A percentile compares a stretch with the other conserved stretches of the same genome.
Evolutionary conservation across 2,113 vertebrate species (phyloP).

Genomic region (Chionomys nivalis): DNA sequence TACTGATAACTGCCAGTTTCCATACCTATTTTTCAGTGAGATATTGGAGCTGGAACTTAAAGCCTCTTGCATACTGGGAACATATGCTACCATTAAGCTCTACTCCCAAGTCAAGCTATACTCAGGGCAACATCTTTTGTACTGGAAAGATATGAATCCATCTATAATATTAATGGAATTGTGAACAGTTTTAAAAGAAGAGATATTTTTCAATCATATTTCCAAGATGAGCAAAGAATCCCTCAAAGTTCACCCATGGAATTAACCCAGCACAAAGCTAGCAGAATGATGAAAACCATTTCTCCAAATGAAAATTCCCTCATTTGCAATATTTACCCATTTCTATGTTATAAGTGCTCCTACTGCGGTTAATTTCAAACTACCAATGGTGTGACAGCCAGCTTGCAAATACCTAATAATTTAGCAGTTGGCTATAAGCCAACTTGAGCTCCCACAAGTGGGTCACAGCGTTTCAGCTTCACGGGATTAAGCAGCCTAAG

Average conservation of each 20-base stretch:
- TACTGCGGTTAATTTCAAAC: constrained; percentile 17
- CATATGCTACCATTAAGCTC: neutral
- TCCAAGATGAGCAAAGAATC: constrained; percentile 20
- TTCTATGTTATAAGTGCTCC: neutral
- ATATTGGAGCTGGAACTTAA: neutral
- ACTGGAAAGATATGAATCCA: constrained; percentile 10
- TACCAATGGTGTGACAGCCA: constrained; percentile 30
- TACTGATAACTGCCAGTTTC: neutral
- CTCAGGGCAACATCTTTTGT: neutral
- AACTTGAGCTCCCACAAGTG: neutral
- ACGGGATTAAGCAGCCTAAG: neutral
- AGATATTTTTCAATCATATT: neutral
- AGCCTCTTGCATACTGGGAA: neutral
- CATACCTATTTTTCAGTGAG: neutral
- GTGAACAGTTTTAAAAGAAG: constrained; percentile 40
- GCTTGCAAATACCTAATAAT: constrained; percentile 46
- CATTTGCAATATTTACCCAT: constrained; percentile 43
- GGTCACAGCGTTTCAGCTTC: neutral
- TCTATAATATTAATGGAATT: neutral
- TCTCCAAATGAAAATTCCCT: constrained; percentile 26
- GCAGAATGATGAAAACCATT: neutral
- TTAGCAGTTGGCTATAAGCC: neutral
- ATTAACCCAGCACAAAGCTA: constrained; percentile 4
- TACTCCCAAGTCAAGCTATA: neutral
- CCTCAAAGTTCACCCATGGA: neutral